Percentiles rank a stretch among this genome's conserved stretches.
phyloP scores from a whole-genome alignment of 2,888 invertebrate species.

The Tenthredo mesomela region DNA sequence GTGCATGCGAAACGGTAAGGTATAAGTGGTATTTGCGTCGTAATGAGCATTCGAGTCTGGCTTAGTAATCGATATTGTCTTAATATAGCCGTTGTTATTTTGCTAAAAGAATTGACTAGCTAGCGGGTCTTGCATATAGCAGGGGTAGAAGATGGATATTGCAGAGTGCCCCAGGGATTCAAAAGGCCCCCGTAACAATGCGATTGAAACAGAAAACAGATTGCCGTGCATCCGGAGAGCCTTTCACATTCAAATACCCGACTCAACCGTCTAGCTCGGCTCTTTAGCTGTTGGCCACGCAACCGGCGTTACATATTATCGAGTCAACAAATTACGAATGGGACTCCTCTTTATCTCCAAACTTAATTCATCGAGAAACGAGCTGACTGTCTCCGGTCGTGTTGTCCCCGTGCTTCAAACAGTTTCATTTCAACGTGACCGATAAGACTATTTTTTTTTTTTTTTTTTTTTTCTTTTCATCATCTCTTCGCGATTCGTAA shows the following conservation, averaged over 20 bases:
- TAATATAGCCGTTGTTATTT: conserved; percentile 6
- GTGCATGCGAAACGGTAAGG: neutral
- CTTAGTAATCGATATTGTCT: conserved; percentile 17
- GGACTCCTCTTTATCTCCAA: neutral
- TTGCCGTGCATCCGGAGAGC: conserved; percentile 40
- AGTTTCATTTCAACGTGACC: conserved; percentile 31
- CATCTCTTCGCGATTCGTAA: neutral
- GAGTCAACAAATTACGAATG: conserved; percentile 43
- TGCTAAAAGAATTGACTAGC: neutral
- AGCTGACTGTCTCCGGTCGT: neutral
- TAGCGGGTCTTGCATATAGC: neutral
- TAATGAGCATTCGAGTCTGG: conserved; percentile 20
- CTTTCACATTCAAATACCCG: conserved; percentile 46
- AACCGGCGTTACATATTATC: conserved; percentile 42
- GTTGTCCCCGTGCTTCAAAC: conserved; percentile 11
- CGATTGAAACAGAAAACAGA: conserved; percentile 48
- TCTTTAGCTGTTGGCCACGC: conserved; percentile 42
- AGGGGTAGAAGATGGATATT: conserved; percentile 21
- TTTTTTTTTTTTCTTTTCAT: neutral
- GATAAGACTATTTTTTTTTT: neutral
- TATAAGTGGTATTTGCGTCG: neutral
- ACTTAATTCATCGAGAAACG: neutral
- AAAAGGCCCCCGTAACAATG: conserved; percentile 41
- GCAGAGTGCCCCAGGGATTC: conserved; percentile 18
- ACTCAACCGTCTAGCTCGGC: conserved; percentile 22